Base-by-base conservation (phyloP, 2,797 vertebrate species). In the Pangasius macronema region DNA sequence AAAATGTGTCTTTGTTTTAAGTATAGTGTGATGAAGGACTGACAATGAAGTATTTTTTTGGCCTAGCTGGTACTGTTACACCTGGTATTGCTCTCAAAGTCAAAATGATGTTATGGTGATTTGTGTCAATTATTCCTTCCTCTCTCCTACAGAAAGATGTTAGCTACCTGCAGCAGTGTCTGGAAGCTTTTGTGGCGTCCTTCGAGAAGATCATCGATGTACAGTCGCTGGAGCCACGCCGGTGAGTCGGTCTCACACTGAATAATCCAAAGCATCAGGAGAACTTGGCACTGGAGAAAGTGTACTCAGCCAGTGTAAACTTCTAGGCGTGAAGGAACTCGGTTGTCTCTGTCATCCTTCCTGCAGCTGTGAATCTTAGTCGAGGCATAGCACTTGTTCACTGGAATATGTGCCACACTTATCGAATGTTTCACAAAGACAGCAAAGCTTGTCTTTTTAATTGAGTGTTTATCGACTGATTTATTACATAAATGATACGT, bases 141-240 rank as follows among this genome's bases (percentile, higher is more conserved):
- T 83, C 42, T 81, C 9, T 75, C 39, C 86, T 91, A 83, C 96
- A 99, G 98, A 99, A 97, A 95, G 97, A 99, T 93, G 96, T 96
- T 89, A 92, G 91, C 27, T 98, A 97, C 93, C 95, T 98, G 94
- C 97, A 98, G 92, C 97, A 98, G 92, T 99, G 97, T 98, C 94
- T 99, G 90, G 97, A 98, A 91, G 95, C 95, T 0, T 99, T 99
- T 0, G 98, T 99, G 92, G 92, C 92, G 0, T 95, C 95, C 92
- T 99, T 98, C 18, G 97, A 99, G 93, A 97, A 96, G 93, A 95
- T 96, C 93, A 97, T 99, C 65, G 93, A 96, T 18, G 96, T 98
- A 36, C 94, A 96, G 53, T 97, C 97, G 0, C 93, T 98, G 95
- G 97, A 96, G 92, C 97, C 97, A 27, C 92, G 96, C 49, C 96